phyloP scores from a whole-genome alignment of 2,888 invertebrate species.

The Drosophila quinaria region DNA sequence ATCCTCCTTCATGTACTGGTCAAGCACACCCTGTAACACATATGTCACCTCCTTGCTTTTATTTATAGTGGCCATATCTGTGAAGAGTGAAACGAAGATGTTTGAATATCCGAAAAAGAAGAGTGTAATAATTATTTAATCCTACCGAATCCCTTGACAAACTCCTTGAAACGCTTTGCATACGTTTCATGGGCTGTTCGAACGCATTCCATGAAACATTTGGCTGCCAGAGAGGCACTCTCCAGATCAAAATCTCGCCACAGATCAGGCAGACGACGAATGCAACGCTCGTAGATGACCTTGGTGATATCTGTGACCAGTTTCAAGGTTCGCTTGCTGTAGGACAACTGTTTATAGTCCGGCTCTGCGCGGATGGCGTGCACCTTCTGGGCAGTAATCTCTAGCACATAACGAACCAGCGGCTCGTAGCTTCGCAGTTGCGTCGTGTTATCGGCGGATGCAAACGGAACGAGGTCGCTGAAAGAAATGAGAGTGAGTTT shows the following conservation, averaged over 20 bases:
- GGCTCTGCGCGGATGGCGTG: slow-evolving; percentile 80
- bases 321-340: slow-evolving; percentile 81
- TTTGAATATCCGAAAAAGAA: background rate
- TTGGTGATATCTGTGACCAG: slow-evolving; percentile 81
- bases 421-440: slow-evolving; percentile 86
- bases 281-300: slow-evolving; percentile 85
- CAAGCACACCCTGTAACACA: slow-evolving; percentile 79
- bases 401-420: slow-evolving; percentile 87
- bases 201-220: slow-evolving; percentile 87
- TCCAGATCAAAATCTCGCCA: slow-evolving; percentile 86
- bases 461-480: slow-evolving; percentile 87
- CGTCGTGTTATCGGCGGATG: slow-evolving; percentile 85
- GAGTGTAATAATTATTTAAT: background rate
- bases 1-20: slow-evolving; percentile 76
- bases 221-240: slow-evolving; percentile 86
- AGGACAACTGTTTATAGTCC: slow-evolving; percentile 81
- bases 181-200: slow-evolving; percentile 80
- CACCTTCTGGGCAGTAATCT: slow-evolving; percentile 75
- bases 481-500: slow-evolving; percentile 8
- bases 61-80: slow-evolving; percentile 64
- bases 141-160: slow-evolving; percentile 82
- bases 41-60: slow-evolving; percentile 70
- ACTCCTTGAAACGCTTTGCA: slow-evolving; percentile 80
- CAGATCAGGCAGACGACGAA: slow-evolving; percentile 86
- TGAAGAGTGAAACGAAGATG: background rate